A percentile compares a stretch with the other conserved stretches of the same genome.
Conservation (phyloP, 2,888 invertebrate species). For the Eristalinus sepulchralis region DNA sequence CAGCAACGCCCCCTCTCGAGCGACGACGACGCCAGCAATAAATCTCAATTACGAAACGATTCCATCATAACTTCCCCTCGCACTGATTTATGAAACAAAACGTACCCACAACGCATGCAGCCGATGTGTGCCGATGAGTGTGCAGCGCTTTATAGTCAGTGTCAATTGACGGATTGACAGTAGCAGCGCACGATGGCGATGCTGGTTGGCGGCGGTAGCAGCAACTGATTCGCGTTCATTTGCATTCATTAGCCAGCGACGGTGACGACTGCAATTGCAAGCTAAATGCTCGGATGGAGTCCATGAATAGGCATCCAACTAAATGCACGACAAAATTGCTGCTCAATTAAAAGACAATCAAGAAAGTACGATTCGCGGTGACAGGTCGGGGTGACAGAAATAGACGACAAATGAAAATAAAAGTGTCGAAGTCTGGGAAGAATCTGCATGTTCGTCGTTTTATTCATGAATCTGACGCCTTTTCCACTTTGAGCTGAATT, state of each 20-base stretch:
- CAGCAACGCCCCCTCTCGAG: not conserved
- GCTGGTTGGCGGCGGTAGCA: not conserved
- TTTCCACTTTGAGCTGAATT: not conserved
- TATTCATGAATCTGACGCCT: not conserved
- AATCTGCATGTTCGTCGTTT: not conserved
- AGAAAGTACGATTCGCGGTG: not conserved
- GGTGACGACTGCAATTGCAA: not conserved
- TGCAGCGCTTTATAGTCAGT: not conserved
- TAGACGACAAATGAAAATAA: not conserved
- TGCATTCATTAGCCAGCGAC: slow-evolving; percentile 42
- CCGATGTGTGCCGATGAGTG: not conserved
- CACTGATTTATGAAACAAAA: not conserved
- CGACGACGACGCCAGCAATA: not conserved
- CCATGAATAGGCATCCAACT: slow-evolving; percentile 28
- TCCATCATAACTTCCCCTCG: not conserved
- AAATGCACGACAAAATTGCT: slow-evolving; percentile 12
- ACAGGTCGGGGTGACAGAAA: slow-evolving; percentile 14
- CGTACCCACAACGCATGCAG: not conserved
- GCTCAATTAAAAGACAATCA: slow-evolving; percentile 58
- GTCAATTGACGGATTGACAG: slow-evolving; percentile 5
- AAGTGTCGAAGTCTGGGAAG: not conserved
- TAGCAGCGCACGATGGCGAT: not conserved
- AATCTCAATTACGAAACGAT: not conserved
- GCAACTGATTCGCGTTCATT: slow-evolving; percentile 25
- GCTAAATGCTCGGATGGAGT: slow-evolving; percentile 26